These are phyloP conservation scores for Limnephilus rhombicus DNA, from an alignment of 2,888 invertebrate genomes.

Conservation along the genomic window DNA sequence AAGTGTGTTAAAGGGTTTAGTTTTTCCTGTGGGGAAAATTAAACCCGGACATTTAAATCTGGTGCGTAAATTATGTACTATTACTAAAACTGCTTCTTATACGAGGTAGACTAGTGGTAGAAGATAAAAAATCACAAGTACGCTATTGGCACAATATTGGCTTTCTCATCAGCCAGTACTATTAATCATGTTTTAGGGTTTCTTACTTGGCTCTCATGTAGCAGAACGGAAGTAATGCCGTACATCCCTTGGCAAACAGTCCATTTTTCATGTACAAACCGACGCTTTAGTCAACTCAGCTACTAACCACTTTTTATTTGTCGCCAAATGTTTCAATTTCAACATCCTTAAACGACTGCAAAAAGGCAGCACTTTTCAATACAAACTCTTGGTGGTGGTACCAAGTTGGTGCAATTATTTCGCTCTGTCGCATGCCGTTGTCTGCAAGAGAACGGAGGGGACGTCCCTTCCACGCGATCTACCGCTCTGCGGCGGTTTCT, in stretches of 20 bases:
- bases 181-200: neutral
- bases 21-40: too few species aligned
- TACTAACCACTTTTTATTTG: neutral
- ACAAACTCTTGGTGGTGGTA: neutral
- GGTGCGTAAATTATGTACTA: too few species aligned
- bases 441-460: neutral
- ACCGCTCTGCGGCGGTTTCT: slow-evolving; percentile 25
- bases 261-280: too few species aligned
- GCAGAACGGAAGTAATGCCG: too few species aligned
- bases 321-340: neutral
- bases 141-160: neutral
- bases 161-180: neutral
- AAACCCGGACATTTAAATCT: too few species aligned
- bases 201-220: too few species aligned
- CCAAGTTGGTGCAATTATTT: slow-evolving; percentile 31
- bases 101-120: too few species aligned
- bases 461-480: neutral
- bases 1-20: too few species aligned
- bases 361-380: neutral
- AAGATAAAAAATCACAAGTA: neutral
- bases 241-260: too few species aligned
- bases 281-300: too few species aligned
- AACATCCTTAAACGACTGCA: neutral
- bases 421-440: slow-evolving; percentile 9
- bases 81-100: too few species aligned